Conservation (phyloP, 2,797 vertebrate genomes). For the Pachyuromys duprasi region DNA sequence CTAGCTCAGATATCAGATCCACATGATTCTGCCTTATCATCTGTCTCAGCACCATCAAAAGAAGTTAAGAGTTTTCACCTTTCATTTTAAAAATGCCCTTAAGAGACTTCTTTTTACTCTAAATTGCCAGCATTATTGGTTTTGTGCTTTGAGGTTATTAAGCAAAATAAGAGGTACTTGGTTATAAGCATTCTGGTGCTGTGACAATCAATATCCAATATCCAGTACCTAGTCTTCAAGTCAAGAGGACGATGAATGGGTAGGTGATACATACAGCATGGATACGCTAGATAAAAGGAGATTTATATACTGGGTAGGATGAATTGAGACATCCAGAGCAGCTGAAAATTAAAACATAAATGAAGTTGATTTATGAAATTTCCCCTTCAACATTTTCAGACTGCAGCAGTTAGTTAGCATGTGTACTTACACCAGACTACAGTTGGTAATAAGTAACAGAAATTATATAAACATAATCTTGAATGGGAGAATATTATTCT, state of each 20-base stretch:
- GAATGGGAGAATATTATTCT: neutral
- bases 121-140: neutral
- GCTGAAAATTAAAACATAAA: neutral
- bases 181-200: neutral
- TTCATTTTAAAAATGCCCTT: neutral
- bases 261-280: neutral
- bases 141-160: neutral
- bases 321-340: neutral
- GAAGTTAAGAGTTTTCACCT: neutral
- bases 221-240: neutral
- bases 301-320: neutral
- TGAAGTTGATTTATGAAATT: neutral
- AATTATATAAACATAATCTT: neutral
- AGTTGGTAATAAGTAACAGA: neutral
- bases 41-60: neutral
- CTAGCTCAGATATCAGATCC: neutral
- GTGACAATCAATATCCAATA: neutral
- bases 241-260: neutral
- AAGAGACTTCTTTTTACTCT: neutral
- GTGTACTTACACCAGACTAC: neutral
- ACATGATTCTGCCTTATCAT: neutral
- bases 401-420: neutral
- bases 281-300: neutral
- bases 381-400: neutral
- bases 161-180: neutral